These are phyloP conservation scores for Tautogolabrus adspersus DNA, from an alignment of 2,113 vertebrate species.

Conservation along the genomic window DNA sequence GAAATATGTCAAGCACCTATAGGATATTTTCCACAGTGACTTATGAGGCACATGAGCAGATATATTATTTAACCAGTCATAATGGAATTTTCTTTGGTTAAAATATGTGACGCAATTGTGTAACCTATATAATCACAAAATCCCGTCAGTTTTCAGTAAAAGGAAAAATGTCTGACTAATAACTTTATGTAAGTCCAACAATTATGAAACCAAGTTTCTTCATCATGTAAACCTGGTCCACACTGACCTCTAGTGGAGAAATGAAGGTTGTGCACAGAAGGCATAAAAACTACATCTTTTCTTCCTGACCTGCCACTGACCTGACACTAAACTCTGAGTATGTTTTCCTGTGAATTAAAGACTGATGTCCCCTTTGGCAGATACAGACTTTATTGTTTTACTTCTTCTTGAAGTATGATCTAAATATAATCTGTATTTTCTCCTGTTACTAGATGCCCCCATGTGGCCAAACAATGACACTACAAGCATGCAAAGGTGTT, in stretches of 20 bases:
- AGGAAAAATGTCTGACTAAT: conserved; percentile 49
- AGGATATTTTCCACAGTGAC: too few species aligned
- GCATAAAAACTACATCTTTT: not conserved
- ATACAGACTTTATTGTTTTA: not conserved
- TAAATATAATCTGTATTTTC: not conserved
- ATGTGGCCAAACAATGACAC: conserved; percentile 36
- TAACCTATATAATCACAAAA: not conserved
- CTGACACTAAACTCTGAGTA: not conserved
- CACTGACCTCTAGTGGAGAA: conserved; percentile 65
- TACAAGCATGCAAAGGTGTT: not conserved
- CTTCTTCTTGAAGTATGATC: not conserved
- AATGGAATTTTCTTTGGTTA: not conserved
- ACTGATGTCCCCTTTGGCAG: fast-evolving
- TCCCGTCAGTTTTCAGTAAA: conserved; percentile 12
- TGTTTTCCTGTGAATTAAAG: not conserved
- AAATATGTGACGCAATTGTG: not conserved
- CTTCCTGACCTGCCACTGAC: not conserved
- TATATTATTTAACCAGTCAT: not conserved
- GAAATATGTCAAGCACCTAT: not conserved
- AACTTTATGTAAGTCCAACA: conserved; percentile 66
- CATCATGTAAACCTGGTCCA: not conserved
- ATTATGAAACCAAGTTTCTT: conserved; percentile 56
- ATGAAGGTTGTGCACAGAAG: not conserved
- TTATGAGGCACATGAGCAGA: not conserved
- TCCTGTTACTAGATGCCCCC: conserved; percentile 6